Base-by-base conservation (phyloP, 2,888 invertebrate genomes). In the Galerucella nymphaeae region DNA sequence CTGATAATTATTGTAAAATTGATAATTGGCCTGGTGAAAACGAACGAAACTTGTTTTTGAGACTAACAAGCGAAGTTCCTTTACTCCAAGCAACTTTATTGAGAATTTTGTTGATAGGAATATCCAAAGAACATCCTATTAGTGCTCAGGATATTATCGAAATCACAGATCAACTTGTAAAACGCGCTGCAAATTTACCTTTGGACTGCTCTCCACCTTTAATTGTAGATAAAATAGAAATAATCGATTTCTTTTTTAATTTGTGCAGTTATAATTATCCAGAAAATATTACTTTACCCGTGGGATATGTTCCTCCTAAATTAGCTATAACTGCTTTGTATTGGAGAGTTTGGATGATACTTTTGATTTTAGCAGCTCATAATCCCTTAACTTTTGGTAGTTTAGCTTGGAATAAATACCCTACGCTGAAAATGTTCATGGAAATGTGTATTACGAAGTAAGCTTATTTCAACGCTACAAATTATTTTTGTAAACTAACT, bases 381-480 rank as follows among this genome's bases (percentile, higher is more conserved):
- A 98, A 98, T 90, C 97, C 98, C 0, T 88, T 91, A 0, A 91
- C 92, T 14, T 94, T 97, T 87, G 98, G 98, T 13, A 91, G 92
- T 77, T 89, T 93, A 69, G 96, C 95, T 48, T 97, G 97, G 93
- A 91, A 93, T 80, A 92, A 93, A 79, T 98, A 97, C 88, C 96
- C 98, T 18, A 97, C 95, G 64, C 90, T 98, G 77, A 90, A 95
- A 75, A 93, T 93, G 81, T 89, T 98, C 77, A 97, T 98, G 91
- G 98, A 98, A 88, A 96, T 96, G 93, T 96, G 96, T 81, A 98
- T 98, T 84, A 98, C 98, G 11, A 96, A 95, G 93, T 94, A 84
- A 88, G 89, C 50, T 48, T 30, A 66, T 41, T 30, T 70, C 1
- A 38, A 38, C 30, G 9, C 30, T 38, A 38, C 30, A 38, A 38